A percentile compares a stretch with the other conserved stretches of the same genome.
Conservation (phyloP, 2,888 invertebrate species). For the Phoenoteleia sp. region DNA sequence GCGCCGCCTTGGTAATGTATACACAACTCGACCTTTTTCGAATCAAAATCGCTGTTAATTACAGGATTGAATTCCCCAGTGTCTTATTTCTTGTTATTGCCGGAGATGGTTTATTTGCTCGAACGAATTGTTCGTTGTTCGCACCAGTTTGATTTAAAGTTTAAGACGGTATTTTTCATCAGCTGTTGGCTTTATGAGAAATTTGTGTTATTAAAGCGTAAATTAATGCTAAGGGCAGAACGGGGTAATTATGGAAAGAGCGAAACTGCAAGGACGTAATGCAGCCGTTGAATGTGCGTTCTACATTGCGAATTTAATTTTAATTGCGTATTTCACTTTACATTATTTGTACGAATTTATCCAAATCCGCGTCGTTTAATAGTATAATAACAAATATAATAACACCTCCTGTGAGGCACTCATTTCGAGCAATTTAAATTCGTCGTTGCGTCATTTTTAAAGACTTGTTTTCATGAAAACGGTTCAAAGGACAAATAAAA, state of each 20-base stretch:
- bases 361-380: no score
- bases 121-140: slow-evolving; percentile 32
- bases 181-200: slow-evolving; percentile 3
- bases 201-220: slow-evolving; percentile 25
- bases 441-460: no score
- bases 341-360: no score
- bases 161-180: slow-evolving; percentile 15
- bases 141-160: not conserved
- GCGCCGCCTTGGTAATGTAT: slow-evolving; percentile 9
- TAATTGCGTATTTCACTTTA: not conserved
- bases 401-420: no score
- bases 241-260: not conserved
- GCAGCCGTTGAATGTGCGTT: not conserved
- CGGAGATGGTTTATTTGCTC: slow-evolving; percentile 12
- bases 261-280: not conserved
- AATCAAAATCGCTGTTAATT: slow-evolving; percentile 65
- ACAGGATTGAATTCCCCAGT: slow-evolving; percentile 46
- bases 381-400: no score
- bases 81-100: slow-evolving; percentile 20
- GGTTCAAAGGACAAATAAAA: no score
- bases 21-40: slow-evolving; percentile 34
- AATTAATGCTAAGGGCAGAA: slow-evolving; percentile 22
- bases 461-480: no score
- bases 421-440: no score
- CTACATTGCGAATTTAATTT: not conserved